Evolutionary conservation across 2,797 vertebrate species (phyloP).

Genomic region (Distichodus sexfasciatus): DNA sequence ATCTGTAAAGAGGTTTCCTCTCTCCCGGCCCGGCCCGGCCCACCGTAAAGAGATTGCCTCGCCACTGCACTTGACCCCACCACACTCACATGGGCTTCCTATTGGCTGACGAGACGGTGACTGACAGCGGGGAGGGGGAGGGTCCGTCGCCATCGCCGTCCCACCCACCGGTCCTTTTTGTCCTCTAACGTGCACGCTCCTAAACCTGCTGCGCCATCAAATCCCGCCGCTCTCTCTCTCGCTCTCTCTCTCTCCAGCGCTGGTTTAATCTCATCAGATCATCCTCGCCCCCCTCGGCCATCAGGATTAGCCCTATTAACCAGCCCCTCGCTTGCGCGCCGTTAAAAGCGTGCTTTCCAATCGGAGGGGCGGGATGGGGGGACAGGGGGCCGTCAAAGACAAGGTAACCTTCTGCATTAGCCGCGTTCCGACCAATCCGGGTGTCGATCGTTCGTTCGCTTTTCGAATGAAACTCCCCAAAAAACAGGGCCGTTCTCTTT

Average conservation of each 20-base stretch:
- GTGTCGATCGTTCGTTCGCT: too few relatives aligned
- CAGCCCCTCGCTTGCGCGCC: too few relatives aligned
- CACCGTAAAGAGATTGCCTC: conserved; percentile 42
- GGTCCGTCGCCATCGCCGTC: conserved; percentile 30
- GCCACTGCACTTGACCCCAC: conserved; percentile 64
- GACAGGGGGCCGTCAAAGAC: too few relatives aligned
- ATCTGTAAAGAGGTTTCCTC: too few relatives aligned
- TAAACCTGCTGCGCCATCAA: conserved; percentile 80
- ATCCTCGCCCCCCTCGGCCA: conserved; percentile 46
- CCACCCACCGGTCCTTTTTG: conserved; percentile 66
- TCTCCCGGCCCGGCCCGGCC: too few relatives aligned
- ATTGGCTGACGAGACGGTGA: conserved; percentile 55
- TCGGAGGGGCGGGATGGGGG: too few relatives aligned
- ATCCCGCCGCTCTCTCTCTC: conserved; percentile 54
- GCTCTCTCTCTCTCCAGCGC: conserved; percentile 1
- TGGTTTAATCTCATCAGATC: conserved; percentile 74
- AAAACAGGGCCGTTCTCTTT: too few relatives aligned
- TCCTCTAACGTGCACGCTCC: conserved; percentile 69
- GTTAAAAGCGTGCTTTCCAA: too few relatives aligned
- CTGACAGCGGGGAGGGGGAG: conserved; percentile 70
- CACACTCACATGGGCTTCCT: conserved; percentile 50
- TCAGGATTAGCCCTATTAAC: conserved; percentile 69
- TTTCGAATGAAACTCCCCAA: too few relatives aligned
- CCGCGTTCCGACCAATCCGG: not conserved
- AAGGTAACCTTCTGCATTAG: conserved; percentile 32